Evolutionary conservation across 2,113 vertebrate species (phyloP), one percentile per base, ranked within the genome.

Genomic region (Passer domesticus): DNA sequence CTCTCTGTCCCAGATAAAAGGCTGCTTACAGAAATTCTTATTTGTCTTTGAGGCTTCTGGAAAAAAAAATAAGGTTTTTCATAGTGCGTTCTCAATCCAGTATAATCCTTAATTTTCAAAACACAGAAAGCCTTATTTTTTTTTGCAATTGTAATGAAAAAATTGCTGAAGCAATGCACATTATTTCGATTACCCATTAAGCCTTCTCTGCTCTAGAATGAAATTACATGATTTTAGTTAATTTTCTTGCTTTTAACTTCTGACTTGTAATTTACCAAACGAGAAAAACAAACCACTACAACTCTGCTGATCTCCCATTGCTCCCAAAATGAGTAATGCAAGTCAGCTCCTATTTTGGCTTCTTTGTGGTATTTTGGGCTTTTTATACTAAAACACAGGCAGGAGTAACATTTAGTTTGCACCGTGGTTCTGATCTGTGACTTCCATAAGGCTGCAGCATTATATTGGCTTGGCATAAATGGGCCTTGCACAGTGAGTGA

Each of bases 91-190:
- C 85, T 75, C 11, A n/a, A 59, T 84, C 83, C 56, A 64, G 47
- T 22, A 17, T 90, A 87, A 76, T 79, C 87, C 90, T 95, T 95
- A 90, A 93, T 87, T 94, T 96, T 96, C 73, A 59, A n/a, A 87
- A 31, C 37, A 33, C 49, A 78, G 30, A 82, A 94, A 77, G 25
- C 17, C n/a, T 55, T 87, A 10, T 77, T 69, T 23, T 88, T 89
- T 84, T 91, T 92, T 95, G 24, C 28, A 60, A 68, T 95, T 91
- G 37, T 85, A 88, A 92, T 86, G 89, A 62, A 86, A 84, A 67
- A 47, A 66, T 81, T 92, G 86, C 82, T 95, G 92, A 87, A 88
- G 62, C 95, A 87, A 41, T 50, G 64, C 68, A 49, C 62, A 13
- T 58, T 90, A 49, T 89, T 94, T 56, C 1, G 3, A 52, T 92